phyloP scores from a whole-genome alignment of 1,140 invertebrate species.

The Danaus melanippus region DNA sequence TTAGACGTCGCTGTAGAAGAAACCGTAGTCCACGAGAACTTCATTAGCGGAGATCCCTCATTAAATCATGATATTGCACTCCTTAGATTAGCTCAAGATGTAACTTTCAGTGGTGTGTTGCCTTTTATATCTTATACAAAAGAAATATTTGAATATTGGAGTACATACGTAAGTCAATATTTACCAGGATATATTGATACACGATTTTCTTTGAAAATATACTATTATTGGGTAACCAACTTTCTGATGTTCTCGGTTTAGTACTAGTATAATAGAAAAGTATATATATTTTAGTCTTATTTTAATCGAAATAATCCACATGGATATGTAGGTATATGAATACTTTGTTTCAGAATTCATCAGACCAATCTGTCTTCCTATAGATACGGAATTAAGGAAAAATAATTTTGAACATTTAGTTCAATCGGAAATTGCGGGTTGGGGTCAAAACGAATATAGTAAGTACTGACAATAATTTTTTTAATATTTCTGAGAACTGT shows the following conservation, averaged over 20 bases:
- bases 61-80: slow-evolving; percentile 86
- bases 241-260: too few relatives aligned
- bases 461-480: slow-evolving; percentile 31
- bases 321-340: background rate
- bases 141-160: too few relatives aligned
- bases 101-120: slow-evolving; percentile 73
- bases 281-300: too few relatives aligned
- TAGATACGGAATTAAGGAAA: slow-evolving; percentile 48
- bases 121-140: too few relatives aligned
- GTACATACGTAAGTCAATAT: too few relatives aligned
- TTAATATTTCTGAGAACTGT: too few relatives aligned
- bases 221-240: too few relatives aligned
- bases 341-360: slow-evolving; percentile 73
- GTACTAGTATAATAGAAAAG: background rate
- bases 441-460: slow-evolving; percentile 83
- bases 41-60: slow-evolving; percentile 72
- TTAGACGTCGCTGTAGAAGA: slow-evolving; percentile 77
- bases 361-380: slow-evolving; percentile 86
- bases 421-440: slow-evolving; percentile 81
- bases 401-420: slow-evolving; percentile 64
- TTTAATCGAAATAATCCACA: background rate
- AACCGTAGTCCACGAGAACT: slow-evolving; percentile 78
- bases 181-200: too few relatives aligned
- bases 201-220: too few relatives aligned
- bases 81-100: slow-evolving; percentile 75